Conservation (phyloP, 92 coral and sea anemone genomes). For the Palythoa grandis region DNA sequence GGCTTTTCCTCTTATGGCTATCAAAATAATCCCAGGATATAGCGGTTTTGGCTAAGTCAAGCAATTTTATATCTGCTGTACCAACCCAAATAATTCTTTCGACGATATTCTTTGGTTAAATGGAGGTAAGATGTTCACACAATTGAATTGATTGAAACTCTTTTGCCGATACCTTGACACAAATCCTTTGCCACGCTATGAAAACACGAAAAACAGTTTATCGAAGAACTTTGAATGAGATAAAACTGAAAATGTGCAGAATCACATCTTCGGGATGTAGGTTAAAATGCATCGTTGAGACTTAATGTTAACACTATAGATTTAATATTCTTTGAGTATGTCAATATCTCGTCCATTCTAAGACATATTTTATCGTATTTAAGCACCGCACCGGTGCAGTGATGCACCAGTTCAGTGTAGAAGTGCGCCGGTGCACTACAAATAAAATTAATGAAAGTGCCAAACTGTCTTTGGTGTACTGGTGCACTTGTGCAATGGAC, state of each 20-base stretch:
- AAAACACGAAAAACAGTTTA: constrained; percentile 10
- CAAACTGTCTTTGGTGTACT: too few relatives aligned
- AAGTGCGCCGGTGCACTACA: neutral
- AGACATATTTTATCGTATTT: constrained; percentile 2
- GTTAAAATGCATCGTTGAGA: neutral
- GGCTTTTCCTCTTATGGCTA: neutral
- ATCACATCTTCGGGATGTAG: constrained; percentile 5
- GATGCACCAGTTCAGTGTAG: constrained; percentile 3
- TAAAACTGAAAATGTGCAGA: constrained; percentile 11
- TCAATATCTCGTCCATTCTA: constrained; percentile 3
- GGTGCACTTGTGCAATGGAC: too few relatives aligned
- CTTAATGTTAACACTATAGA: constrained; percentile 2
- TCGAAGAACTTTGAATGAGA: constrained; percentile 6
- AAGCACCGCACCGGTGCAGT: neutral
- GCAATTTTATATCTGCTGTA: neutral
- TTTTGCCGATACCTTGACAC: neutral
- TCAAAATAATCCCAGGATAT: constrained; percentile 31
- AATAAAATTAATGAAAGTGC: too few relatives aligned
- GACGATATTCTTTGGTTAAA: neutral
- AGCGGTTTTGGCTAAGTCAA: neutral
- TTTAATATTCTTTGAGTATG: neutral
- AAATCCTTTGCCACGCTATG: constrained; percentile 8
- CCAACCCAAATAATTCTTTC: constrained; percentile 11
- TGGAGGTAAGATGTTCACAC: constrained; percentile 12
- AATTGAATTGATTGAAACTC: constrained; percentile 15